These are phyloP conservation scores for Diuraphis noxia DNA, from an alignment of 1,140 invertebrate species.

Conservation along the genomic window DNA sequence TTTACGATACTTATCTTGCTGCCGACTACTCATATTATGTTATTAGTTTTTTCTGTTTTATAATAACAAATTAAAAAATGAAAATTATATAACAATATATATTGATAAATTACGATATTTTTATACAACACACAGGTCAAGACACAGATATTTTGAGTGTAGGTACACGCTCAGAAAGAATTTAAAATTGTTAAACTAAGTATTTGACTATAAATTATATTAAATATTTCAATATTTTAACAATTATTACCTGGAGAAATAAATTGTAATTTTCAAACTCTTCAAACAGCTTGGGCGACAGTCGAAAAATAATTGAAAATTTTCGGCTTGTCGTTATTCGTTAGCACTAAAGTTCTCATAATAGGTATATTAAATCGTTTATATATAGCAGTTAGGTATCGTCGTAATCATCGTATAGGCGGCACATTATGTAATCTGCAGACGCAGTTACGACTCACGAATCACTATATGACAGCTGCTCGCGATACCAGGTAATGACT, in stretches of 20 bases:
- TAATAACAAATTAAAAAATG: neutral
- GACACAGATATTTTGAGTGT: neutral
- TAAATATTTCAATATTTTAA: constrained; percentile 5
- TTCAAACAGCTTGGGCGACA: neutral
- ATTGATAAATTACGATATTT: neutral
- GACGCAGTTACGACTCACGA: neutral
- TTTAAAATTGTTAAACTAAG: neutral
- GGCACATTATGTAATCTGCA: neutral
- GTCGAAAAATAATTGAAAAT: neutral
- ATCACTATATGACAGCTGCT: neutral
- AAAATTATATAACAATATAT: neutral
- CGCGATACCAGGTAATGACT: neutral
- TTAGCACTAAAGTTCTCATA: neutral
- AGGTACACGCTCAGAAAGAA: neutral
- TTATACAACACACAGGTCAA: neutral
- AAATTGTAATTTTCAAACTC: neutral
- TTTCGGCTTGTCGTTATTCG: neutral
- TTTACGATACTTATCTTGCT: neutral
- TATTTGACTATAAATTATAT: neutral
- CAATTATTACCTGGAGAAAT: neutral
- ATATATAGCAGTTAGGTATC: neutral
- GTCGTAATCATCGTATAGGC: neutral
- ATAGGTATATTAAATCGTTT: neutral
- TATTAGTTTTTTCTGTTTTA: no score
- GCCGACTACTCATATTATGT: neutral